These are phyloP conservation scores for Equus przewalskii DNA, from an alignment of 2,113 vertebrate species.

Conservation along the genomic window DNA sequence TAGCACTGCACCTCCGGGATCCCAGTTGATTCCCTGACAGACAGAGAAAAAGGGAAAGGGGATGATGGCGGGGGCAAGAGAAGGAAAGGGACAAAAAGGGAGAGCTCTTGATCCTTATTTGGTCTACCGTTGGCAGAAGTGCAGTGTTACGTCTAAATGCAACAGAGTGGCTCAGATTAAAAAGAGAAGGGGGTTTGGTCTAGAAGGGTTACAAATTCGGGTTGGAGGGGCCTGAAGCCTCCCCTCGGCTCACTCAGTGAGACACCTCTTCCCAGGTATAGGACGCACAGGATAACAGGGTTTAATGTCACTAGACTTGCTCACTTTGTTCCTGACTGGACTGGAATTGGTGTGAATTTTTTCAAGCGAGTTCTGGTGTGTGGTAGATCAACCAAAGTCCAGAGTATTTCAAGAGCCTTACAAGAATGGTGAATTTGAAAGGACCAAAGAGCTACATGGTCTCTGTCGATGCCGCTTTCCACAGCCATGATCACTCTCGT, in stretches of 20 bases:
- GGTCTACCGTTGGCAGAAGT: background rate
- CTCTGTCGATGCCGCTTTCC: background rate
- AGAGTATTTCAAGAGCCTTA: background rate
- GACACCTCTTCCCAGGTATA: fast-evolving
- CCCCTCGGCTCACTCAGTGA: fast-evolving
- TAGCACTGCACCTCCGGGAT: too few relatives aligned
- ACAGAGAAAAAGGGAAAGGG: background rate
- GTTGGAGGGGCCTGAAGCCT: background rate
- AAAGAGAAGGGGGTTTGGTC: background rate
- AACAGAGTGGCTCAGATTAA: background rate
- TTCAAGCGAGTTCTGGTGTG: background rate
- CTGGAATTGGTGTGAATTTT: background rate
- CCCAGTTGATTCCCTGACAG: background rate
- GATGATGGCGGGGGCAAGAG: background rate
- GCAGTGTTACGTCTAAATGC: background rate
- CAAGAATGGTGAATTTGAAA: background rate
- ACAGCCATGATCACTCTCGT: background rate
- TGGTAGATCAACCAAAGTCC: background rate
- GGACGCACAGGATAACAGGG: background rate
- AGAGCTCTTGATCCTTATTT: background rate
- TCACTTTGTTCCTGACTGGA: background rate
- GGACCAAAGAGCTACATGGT: background rate
- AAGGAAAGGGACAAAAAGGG: background rate
- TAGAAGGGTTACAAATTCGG: background rate
- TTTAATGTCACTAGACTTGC: background rate